Conservation (phyloP, 2,113 vertebrate species). For the Anhinga rufa region DNA sequence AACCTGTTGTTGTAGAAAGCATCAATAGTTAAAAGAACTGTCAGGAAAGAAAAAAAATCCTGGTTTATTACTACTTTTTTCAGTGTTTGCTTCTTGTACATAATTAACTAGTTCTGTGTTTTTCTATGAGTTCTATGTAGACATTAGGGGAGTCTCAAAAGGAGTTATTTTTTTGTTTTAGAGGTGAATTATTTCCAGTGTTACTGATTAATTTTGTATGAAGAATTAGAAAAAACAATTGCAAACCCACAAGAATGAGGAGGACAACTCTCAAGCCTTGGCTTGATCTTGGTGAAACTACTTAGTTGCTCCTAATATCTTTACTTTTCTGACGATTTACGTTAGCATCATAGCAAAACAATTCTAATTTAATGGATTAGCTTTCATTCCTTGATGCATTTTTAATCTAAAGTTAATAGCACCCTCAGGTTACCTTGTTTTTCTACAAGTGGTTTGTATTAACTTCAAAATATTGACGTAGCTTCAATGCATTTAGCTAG, state of each 20-base stretch:
- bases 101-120: neutral
- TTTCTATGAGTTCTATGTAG: neutral
- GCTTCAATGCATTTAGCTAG: neutral
- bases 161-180: neutral
- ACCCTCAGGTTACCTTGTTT: slow-evolving; percentile 34
- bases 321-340: slow-evolving; percentile 56
- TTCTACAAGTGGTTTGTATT: slow-evolving; percentile 7
- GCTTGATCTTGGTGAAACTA: slow-evolving; percentile 41
- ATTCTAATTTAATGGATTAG: slow-evolving; percentile 46
- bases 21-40: neutral
- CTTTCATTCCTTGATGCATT: neutral
- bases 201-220: neutral
- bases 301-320: slow-evolving; percentile 31
- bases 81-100: neutral
- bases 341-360: slow-evolving; percentile 41
- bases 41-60: neutral
- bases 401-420: slow-evolving; percentile 60
- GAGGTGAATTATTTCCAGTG: neutral
- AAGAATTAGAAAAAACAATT: neutral
- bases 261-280: slow-evolving; percentile 11
- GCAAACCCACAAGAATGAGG: neutral
- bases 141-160: neutral
- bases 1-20: neutral
- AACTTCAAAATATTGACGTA: neutral
- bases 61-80: neutral